Evolutionary conservation across 2,888 invertebrate species (phyloP).

Genomic region (Lasioglossum villosulum): DNA sequence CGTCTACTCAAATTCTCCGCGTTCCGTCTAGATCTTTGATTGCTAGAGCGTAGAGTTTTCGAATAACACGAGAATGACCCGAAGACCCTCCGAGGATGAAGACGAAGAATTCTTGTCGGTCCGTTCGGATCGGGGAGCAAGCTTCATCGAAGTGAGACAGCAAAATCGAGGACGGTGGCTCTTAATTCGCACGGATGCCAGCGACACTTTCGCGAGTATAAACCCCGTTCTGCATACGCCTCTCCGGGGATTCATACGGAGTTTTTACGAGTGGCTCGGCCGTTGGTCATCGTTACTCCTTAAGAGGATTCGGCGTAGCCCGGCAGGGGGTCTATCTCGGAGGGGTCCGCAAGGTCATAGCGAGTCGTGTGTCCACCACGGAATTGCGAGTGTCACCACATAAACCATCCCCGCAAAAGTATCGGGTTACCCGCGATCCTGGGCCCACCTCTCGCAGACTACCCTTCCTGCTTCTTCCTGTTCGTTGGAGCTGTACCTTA

Average conservation of each 20-base stretch:
- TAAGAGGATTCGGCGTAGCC: constrained; percentile 80
- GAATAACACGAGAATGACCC: not conserved
- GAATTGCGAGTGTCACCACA: constrained; percentile 82
- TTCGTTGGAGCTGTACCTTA: constrained; percentile 1
- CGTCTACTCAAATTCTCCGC: not conserved
- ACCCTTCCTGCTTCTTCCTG: constrained; percentile 45
- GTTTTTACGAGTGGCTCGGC: constrained; percentile 80
- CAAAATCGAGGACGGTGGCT: not conserved
- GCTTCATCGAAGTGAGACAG: not conserved
- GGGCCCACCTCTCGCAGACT: constrained; percentile 19
- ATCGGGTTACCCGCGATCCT: constrained; percentile 77
- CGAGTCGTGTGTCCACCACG: constrained; percentile 76
- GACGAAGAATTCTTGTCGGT: not conserved
- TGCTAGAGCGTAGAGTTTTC: not conserved
- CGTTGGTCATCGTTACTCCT: constrained; percentile 75
- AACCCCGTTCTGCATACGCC: constrained; percentile 59
- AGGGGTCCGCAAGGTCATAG: constrained; percentile 64
- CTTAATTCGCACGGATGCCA: constrained; percentile 48
- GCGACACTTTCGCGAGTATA: constrained; percentile 48
- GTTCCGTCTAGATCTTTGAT: not conserved
- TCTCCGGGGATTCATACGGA: constrained; percentile 80
- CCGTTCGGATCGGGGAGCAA: not conserved
- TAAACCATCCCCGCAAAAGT: constrained; percentile 82
- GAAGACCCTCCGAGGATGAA: not conserved
- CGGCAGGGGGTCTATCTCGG: constrained; percentile 77